phyloP scores from a whole-genome alignment of 92 coral and sea anemone species.

The Montipora capitata region DNA sequence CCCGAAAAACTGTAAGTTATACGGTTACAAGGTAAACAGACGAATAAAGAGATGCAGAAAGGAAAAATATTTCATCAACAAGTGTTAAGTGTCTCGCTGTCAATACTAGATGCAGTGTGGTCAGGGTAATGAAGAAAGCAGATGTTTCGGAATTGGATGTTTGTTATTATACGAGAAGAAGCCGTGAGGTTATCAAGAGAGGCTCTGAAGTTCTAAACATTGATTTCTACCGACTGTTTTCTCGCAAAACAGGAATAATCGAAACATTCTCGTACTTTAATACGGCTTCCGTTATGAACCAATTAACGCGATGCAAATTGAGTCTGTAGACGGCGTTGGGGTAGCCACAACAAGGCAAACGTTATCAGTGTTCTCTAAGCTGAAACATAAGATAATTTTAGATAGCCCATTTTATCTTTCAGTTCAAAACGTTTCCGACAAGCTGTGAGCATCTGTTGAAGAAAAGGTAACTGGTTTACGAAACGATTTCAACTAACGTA shows the following conservation, averaged over 20 bases:
- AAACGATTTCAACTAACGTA: neutral
- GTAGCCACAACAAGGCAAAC: too few relatives aligned
- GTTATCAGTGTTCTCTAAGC: slow-evolving; percentile 20
- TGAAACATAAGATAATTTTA: slow-evolving; percentile 10
- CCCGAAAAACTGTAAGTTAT: neutral
- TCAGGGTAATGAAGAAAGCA: neutral
- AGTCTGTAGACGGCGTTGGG: neutral
- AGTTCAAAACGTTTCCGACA: neutral
- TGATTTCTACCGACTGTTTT: neutral
- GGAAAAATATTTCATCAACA: neutral
- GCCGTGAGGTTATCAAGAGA: neutral
- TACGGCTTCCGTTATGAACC: neutral
- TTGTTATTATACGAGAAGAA: neutral
- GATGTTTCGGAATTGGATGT: neutral
- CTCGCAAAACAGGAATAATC: neutral
- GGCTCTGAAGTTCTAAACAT: neutral
- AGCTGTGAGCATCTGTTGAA: neutral
- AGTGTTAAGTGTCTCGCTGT: neutral
- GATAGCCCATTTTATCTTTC: neutral
- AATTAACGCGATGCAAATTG: neutral
- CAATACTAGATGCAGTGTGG: neutral
- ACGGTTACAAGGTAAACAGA: slow-evolving; percentile 14
- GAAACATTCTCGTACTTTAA: neutral
- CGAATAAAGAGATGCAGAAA: slow-evolving; percentile 3
- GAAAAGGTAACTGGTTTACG: neutral